Percentiles rank a stretch among this genome's conserved stretches.
These are phyloP conservation scores for Ectemnius lituratus DNA, from an alignment of 2,888 invertebrate genomes.

Conservation along the genomic window DNA sequence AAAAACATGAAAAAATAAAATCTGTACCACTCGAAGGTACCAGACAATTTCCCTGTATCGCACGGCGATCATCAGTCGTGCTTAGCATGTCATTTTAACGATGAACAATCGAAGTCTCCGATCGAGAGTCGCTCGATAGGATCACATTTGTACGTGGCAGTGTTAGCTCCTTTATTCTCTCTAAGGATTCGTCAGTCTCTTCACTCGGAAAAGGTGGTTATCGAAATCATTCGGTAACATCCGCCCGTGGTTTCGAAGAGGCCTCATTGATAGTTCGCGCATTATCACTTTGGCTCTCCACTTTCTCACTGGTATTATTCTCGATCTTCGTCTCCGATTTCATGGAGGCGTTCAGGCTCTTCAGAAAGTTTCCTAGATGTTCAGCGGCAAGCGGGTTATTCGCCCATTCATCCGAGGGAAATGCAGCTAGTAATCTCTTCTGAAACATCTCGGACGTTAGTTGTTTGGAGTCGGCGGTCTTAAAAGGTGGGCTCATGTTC, in stretches of 20 bases:
- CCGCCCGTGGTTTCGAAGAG: constrained; percentile 32
- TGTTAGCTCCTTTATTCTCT: constrained; percentile 19
- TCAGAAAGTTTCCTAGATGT: constrained; percentile 66
- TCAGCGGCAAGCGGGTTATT: constrained; percentile 64
- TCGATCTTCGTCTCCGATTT: constrained; percentile 55
- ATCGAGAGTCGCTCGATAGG: constrained; percentile 23
- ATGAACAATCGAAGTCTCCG: constrained; percentile 21
- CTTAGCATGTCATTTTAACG: constrained; percentile 16
- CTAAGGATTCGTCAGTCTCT: too few species aligned
- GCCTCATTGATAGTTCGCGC: constrained; percentile 33
- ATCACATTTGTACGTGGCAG: constrained; percentile 36
- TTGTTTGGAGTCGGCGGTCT: constrained; percentile 47
- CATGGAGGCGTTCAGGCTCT: constrained; percentile 59
- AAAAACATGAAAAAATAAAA: constrained; percentile 59
- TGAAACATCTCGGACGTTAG: constrained; percentile 63
- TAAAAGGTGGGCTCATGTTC: constrained; percentile 18
- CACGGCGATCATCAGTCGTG: constrained; percentile 9
- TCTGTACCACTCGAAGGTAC: constrained; percentile 34
- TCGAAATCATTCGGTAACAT: constrained; percentile 33
- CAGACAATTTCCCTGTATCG: constrained; percentile 40
- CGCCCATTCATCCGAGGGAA: constrained; percentile 67
- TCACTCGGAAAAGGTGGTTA: too few species aligned
- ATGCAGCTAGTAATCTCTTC: constrained; percentile 62
- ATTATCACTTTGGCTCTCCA: constrained; percentile 35
- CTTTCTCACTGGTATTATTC: constrained; percentile 26